Percentiles rank a stretch among this genome's conserved stretches.
Evolutionary conservation across 2,888 invertebrate species (phyloP).

Genomic region (Parnassius mnemosyne): DNA sequence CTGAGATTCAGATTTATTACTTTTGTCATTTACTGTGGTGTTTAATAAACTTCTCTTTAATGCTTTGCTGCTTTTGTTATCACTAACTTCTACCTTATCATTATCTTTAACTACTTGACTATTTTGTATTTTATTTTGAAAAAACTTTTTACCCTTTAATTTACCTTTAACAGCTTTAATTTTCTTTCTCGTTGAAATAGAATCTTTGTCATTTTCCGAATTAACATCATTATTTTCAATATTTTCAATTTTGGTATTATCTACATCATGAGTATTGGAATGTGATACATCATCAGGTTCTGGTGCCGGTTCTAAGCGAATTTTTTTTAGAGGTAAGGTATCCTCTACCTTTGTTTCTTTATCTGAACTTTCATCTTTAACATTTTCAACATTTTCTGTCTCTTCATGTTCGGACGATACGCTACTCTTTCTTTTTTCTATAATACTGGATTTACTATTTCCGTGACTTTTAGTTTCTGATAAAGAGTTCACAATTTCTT

Average conservation of each 20-base stretch:
- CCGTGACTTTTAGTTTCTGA: constrained; percentile 59
- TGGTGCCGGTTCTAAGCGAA: constrained; percentile 64
- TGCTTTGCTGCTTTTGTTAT: constrained; percentile 56
- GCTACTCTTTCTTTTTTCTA: constrained; percentile 70
- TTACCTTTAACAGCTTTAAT: constrained; percentile 70
- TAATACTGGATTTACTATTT: constrained; percentile 68
- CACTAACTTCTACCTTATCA: constrained; percentile 41
- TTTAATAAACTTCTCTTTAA: constrained; percentile 64
- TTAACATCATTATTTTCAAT: constrained; percentile 44
- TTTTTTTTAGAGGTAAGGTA: constrained; percentile 64
- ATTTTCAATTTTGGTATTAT: constrained; percentile 49
- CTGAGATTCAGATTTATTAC: constrained; percentile 72
- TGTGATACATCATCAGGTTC: constrained; percentile 62
- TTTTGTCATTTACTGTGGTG: constrained; percentile 63
- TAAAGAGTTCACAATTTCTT: constrained; percentile 52
- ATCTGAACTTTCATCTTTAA: constrained; percentile 56
- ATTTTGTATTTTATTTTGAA: constrained; percentile 35
- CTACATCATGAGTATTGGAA: constrained; percentile 55
- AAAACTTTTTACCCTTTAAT: constrained; percentile 61
- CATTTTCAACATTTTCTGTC: constrained; percentile 46
- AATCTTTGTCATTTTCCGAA: constrained; percentile 40
- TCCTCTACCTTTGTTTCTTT: constrained; percentile 61
- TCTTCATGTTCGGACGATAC: constrained; percentile 70
- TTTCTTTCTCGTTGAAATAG: constrained; percentile 62
- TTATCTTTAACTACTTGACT: constrained; percentile 44